Evolutionary conservation across 1,140 invertebrate species (phyloP), one percentile per base, ranked within the genome.

Genomic region (Idris sp.): DNA sequence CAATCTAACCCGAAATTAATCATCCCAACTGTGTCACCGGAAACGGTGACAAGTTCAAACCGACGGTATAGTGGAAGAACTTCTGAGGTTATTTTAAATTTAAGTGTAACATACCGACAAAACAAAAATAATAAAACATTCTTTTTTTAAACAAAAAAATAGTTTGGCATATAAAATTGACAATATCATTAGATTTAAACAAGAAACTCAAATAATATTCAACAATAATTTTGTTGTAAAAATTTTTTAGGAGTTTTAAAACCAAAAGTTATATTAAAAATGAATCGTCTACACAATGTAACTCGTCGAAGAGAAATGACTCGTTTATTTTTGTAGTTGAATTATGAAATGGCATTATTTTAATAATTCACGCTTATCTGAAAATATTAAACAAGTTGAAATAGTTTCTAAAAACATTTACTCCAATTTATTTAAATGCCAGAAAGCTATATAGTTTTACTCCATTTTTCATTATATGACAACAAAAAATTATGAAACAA

Each of bases 1-100:
- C 38, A 46, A 65, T 73, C 54, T 61, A 35, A 18, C n/a, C 40
- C 59, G n/a, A 8, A 46, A 73, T 73, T 64, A 73, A 51, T 73
- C 54, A 38, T 44, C 61, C 7, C 28, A 64, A 65, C 8, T 65
- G 53, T 64, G 43, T 8, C 56, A 38, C 53, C 59, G 68, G 51
- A 73, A 73, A 53, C 14, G 43, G 35, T 51, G 28, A 22, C 6
- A 22, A 22, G 6, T 22, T 22, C 19, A 22, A 4, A 22, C n/a
- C n/a, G n/a, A n/a, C 28, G 28, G 33, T 44, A 44, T 14, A 16
- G 4, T 28, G 9, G 4, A 4, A 30, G 4, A 28, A 33, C n/a
- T n/a, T n/a, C n/a, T n/a, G n/a, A n/a, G n/a, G n/a, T n/a, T n/a
- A n/a, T n/a, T n/a, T n/a, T n/a, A n/a, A n/a, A n/a, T n/a, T n/a